Evolutionary conservation across 2,113 vertebrate species (phyloP).

Genomic region (Paraplagusia blochii): DNA sequence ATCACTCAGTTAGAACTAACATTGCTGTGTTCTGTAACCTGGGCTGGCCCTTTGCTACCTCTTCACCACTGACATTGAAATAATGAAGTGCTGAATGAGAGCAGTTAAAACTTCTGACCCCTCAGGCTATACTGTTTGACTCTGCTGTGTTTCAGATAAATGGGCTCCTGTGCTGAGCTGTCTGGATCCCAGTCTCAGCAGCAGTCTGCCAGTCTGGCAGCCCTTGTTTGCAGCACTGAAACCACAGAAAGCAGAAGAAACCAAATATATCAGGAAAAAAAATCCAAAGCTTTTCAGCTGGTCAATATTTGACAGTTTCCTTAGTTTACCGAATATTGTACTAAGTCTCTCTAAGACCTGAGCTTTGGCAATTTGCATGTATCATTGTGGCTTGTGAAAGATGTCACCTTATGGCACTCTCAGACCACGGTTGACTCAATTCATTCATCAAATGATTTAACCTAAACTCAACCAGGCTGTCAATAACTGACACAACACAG

Average conservation of each 20-base stretch:
- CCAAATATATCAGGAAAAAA: neutral
- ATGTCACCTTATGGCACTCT: neutral
- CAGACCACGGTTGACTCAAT: neutral
- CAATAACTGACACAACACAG: neutral
- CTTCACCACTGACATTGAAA: neutral
- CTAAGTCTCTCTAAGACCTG: neutral
- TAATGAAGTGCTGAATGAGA: slow-evolving; percentile 8
- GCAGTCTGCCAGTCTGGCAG: neutral
- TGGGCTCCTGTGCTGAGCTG: neutral
- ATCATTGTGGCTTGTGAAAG: neutral
- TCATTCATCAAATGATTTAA: neutral
- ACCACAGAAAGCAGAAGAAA: neutral
- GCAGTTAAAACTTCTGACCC: slow-evolving; percentile 8
- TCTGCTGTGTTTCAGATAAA: slow-evolving; percentile 2
- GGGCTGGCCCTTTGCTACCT: neutral
- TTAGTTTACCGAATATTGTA: neutral
- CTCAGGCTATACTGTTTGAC: slow-evolving; percentile 2
- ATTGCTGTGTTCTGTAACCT: neutral
- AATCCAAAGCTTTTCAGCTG: neutral
- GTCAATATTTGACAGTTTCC: no score
- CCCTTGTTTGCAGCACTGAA: neutral
- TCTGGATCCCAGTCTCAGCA: neutral
- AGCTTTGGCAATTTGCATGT: neutral
- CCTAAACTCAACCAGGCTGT: neutral
- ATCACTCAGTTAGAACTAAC: slow-evolving; percentile 1